Evolutionary conservation across 1,140 invertebrate species (phyloP).

Genomic region (Drosophila parvula): DNA sequence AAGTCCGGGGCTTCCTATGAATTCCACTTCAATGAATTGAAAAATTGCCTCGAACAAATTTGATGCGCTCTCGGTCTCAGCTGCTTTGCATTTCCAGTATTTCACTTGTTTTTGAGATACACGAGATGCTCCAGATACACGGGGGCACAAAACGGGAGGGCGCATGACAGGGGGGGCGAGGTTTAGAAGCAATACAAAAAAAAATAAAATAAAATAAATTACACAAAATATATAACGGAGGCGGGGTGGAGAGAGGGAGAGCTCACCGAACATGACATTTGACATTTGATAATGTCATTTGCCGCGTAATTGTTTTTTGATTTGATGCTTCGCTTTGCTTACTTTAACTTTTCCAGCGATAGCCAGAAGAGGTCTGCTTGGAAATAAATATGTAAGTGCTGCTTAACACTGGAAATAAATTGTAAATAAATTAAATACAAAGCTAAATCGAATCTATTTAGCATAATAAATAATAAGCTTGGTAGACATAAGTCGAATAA

Average conservation of each 20-base stretch:
- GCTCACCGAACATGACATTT: slow-evolving; percentile 76
- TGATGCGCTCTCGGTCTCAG: slow-evolving; percentile 52
- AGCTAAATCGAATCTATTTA: too few relatives aligned
- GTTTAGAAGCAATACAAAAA: background rate
- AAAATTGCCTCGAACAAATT: slow-evolving; percentile 81
- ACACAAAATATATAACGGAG: background rate
- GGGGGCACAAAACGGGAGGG: background rate
- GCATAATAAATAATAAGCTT: too few relatives aligned
- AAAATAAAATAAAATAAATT: slow-evolving; percentile 27
- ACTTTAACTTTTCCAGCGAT: slow-evolving; percentile 14
- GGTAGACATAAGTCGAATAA: too few relatives aligned
- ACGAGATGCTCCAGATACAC: slow-evolving; percentile 16
- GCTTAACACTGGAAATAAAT: background rate
- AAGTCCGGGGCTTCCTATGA: slow-evolving; percentile 64
- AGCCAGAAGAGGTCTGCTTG: background rate
- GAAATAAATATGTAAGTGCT: background rate
- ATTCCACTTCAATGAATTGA: slow-evolving; percentile 83
- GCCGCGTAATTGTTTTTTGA: slow-evolving; percentile 82
- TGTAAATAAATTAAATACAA: background rate
- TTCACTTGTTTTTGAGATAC: slow-evolving; percentile 23
- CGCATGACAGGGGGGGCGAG: background rate
- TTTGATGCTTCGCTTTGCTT: slow-evolving; percentile 63
- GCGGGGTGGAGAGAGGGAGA: too few relatives aligned
- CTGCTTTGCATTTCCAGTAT: slow-evolving; percentile 70
- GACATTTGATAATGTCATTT: slow-evolving; percentile 83